Evolutionary conservation across 1,140 invertebrate genomes (phyloP).

Genomic region (Papilio aristodemus): DNA sequence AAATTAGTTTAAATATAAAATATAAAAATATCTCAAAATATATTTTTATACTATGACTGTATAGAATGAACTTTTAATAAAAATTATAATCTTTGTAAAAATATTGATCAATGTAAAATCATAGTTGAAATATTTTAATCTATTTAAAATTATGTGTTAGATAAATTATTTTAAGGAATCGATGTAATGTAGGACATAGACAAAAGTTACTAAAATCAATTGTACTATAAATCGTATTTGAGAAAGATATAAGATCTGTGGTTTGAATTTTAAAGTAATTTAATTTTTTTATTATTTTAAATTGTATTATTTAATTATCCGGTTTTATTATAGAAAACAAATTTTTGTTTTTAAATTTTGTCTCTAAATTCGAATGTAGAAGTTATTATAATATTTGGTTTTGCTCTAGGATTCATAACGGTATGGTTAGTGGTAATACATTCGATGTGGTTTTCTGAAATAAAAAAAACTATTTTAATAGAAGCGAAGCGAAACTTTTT

Average conservation of each 20-base stretch:
- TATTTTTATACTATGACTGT: not conserved
- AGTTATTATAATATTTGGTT: too few species aligned
- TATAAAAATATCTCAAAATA: not conserved
- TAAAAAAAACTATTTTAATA: too few species aligned
- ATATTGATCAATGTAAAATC: not conserved
- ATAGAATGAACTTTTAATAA: not conserved
- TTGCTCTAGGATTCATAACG: too few species aligned
- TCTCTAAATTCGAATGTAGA: too few species aligned
- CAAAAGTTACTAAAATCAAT: not conserved
- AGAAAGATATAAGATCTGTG: not conserved
- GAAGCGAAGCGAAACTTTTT: too few species aligned
- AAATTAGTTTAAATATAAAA: conserved; percentile 14
- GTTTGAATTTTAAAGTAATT: conserved; percentile 5
- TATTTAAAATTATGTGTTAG: not conserved
- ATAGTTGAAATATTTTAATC: not conserved
- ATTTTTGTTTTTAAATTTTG: too few species aligned
- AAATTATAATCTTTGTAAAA: not conserved
- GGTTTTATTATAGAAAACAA: too few species aligned
- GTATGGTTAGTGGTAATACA: too few species aligned
- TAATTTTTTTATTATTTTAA: not conserved
- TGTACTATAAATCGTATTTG: not conserved
- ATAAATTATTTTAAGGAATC: conserved; percentile 3
- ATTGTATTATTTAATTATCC: too few species aligned
- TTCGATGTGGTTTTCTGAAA: too few species aligned
- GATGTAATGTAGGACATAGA: not conserved